Evolutionary conservation across 2,797 vertebrate genomes (phyloP), one percentile per base, ranked within the genome.

Genomic region (Menidia menidia): DNA sequence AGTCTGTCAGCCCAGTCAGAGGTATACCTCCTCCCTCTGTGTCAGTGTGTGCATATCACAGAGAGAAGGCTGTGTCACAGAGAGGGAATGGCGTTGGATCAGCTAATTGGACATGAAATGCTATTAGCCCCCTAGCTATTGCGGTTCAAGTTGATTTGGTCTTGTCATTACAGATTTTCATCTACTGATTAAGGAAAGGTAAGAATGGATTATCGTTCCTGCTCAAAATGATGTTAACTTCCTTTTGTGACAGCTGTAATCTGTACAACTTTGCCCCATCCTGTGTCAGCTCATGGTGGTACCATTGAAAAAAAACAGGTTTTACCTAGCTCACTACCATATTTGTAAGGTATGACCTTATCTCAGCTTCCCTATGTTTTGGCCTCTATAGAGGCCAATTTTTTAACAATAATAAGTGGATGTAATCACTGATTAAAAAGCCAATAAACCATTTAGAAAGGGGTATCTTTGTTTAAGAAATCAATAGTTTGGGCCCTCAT

Each of bases 101-200:
- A 87, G 80, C 61, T 91, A 91, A 90, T 90, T 88, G 80, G 88
- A 95, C 92, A 90, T 88, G 85, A 92, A 90, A 91, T 90, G 85
- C 86, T 92, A 92, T 93, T 92, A 92, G 87, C 89, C 89, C 80
- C 71, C 69, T 45, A 91, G 89, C 85, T 85, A 85, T 76, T 47
- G 61, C 85, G 66, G 84, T 84, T 83, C 71, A 84, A 88, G 81
- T 86, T 91, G 90, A 94, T 90, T 89, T 87, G 82, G 58, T 81
- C 76, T 87, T 91, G 89, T 92, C 92, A 86, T 90, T 88, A 87
- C 78, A 73, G 70, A 89, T 93, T 90, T 70, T 89, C 83, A 83
- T 92, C 74, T 78, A 71, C 61, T 77, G 69, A 77, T 85, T 81
- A 75, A 74, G 68, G 71, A 72, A 62, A 75, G 55, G 68, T 74